phyloP scores from a whole-genome alignment of 2,113 vertebrate genomes.

The Etheostoma cragini region DNA sequence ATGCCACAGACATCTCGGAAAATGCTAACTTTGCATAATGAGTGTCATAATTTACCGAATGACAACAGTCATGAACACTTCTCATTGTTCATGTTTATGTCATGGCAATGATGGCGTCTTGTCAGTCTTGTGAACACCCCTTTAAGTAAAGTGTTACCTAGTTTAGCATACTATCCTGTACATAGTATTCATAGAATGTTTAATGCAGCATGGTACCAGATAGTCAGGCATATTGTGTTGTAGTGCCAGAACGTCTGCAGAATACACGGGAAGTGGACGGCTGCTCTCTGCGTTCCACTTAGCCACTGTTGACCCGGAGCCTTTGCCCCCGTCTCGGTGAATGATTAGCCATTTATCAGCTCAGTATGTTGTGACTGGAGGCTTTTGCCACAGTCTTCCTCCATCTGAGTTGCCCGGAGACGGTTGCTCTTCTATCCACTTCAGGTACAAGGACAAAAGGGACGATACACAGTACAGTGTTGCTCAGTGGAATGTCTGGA shows the following conservation, averaged over 20 bases:
- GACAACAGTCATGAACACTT: no score
- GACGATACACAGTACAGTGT: constrained; percentile 24
- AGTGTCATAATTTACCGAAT: no score
- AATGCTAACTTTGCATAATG: no score
- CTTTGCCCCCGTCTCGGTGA: constrained; percentile 70
- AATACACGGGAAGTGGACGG: constrained; percentile 10
- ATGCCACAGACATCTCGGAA: no score
- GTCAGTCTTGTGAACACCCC: no score
- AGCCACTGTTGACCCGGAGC: constrained; percentile 72
- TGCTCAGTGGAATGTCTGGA: constrained; percentile 3
- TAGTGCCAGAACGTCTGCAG: neutral
- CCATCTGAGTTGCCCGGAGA: constrained; percentile 69
- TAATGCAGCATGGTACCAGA: neutral
- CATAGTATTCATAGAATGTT: neutral
- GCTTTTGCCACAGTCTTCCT: constrained; percentile 52
- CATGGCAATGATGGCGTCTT: no score
- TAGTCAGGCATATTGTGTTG: neutral
- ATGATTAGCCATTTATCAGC: constrained; percentile 77
- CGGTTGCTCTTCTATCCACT: constrained; percentile 54
- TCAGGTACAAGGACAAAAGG: constrained; percentile 62
- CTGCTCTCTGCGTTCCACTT: constrained; percentile 72
- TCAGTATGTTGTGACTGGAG: constrained; percentile 72
- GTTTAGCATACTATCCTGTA: neutral
- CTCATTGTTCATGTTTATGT: no score
- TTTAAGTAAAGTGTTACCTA: no score